Base-by-base conservation (phyloP, 2,888 invertebrate species). In the Melipona beecheii region DNA sequence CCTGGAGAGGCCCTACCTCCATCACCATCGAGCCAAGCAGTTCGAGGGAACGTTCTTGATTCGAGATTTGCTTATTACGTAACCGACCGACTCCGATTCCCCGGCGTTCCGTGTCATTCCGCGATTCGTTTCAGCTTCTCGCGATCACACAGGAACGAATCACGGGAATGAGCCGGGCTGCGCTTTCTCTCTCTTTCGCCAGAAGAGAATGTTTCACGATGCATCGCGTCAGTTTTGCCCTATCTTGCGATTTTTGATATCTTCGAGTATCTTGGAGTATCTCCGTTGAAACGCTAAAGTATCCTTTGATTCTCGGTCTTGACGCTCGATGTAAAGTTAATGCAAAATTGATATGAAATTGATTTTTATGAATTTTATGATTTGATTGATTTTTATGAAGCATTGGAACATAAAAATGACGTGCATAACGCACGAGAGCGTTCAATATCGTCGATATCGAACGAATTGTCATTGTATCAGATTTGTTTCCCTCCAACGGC, bases 11-110 rank as follows among this genome's bases (percentile, higher is more conserved):
- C 31, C 3, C 64, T 31, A 56, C 17, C 69, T 69, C 24, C 68
- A 43, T 62, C 49, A 36, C 70, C 54, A 24, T 43, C 27, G 72
- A 50, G n/a, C 52, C 56, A 52, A 31, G 56, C 9, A 58, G 62
- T 81, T 64, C 69, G 19, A 52, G 64, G 49, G 56, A 69, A 60
- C 31, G 24, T 71, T n/a, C 52, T 50, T 77, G 75, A 64, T 76
- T 68, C 72, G n/a, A 79, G 62, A 71, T 83, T 81, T 73, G 64
- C 70, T 83, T 79, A 71, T 81, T 75, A 75, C 21, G 50, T 69
- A 75, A 69, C 54, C 27, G 65, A 68, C 24, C 15, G 64, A 62
- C 56, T 75, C 21, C 56, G 65, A n/a, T 64, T 60, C 24, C 56
- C 6, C 2, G n/a, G 15, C 43, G 4, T 36, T 50, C 50, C 52